Base-by-base conservation (phyloP, 2,888 invertebrate species). In the Melitaea athalia region DNA sequence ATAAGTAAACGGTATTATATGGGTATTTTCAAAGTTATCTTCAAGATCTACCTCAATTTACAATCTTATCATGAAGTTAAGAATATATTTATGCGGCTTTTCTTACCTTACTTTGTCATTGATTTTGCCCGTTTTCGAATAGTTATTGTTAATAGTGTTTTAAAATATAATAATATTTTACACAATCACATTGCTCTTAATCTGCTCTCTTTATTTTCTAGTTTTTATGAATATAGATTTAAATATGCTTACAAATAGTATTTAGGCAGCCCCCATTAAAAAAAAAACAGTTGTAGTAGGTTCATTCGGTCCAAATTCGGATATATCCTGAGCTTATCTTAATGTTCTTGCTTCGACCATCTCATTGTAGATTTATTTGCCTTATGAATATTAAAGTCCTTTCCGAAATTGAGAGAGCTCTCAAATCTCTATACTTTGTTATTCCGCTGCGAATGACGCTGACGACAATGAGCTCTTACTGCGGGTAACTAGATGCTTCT, bases 301-400 rank as follows among this genome's bases (percentile, higher is more conserved):
- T 14, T 31, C 1, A 33, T 55, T 33, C 14, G n/a, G 53, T 57
- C 38, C 15, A 42, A 42, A 42, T 10, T 17, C 45, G 24, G 24
- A 59, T 15, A 24, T 17, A 15, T 57, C 50, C 17, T 68, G 42
- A 15, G 10, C 62, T 42, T 33, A 63, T 47, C 59, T 50, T 70
- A 66, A 72, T 15, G 45, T 42, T 61, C 57, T 33, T 33, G 14
- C 24, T 59, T 57, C 61, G 65, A 61, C 70, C 70, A 63, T 65
- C 72, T 76, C 75, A 73, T 72, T 73, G 68, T 60, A 77, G 81
- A 82, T 82, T 81, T 82, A 81, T 82, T 82, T 82, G 77, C 79
- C 81, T 84, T 82, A 85, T 86, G 84, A 85, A 86, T 85, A 86
- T 86, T 85, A 80, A 86, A 84, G 75, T 79, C 74, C 75, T 76